phyloP scores from a whole-genome alignment of 1,140 invertebrate genomes.

The Brachionus koreanus region DNA sequence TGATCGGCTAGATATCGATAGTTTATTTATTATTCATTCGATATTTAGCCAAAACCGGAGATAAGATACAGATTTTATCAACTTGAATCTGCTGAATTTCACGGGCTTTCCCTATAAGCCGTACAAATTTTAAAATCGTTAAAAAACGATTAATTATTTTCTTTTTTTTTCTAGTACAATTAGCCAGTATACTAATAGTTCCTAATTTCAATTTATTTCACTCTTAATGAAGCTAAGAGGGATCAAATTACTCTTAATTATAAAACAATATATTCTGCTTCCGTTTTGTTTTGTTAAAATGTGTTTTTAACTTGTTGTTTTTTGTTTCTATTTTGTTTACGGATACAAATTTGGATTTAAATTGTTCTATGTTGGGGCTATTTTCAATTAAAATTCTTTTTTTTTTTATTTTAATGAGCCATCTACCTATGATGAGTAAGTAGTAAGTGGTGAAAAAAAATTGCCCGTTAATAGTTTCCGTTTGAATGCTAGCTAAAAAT shows the following conservation, averaged over 20 bases:
- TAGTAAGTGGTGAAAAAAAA: neutral
- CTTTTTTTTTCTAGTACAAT: conserved; percentile 13
- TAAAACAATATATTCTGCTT: conserved; percentile 31
- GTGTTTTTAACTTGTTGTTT: conserved; percentile 30
- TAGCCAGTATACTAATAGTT: neutral
- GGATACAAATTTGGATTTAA: neutral
- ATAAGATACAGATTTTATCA: conserved; percentile 41
- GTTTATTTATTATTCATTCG: conserved; percentile 23
- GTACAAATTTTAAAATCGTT: conserved; percentile 8
- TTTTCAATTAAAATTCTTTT: conserved; percentile 37
- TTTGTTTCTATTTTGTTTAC: conserved; percentile 21
- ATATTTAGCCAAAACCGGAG: neutral
- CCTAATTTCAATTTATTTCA: neutral
- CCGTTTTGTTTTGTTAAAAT: conserved; percentile 27
- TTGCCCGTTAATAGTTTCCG: neutral
- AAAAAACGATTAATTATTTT: conserved; percentile 37
- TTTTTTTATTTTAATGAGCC: neutral
- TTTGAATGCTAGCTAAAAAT: conserved; percentile 22
- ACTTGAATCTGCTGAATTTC: neutral
- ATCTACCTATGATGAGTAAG: neutral
- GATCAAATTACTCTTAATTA: conserved; percentile 43
- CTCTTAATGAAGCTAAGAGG: neutral
- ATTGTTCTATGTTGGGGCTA: neutral
- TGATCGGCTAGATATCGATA: conserved; percentile 14
- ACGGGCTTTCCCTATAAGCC: neutral